Percentiles rank a stretch among this genome's conserved stretches.
Conservation (phyloP, 2,888 invertebrate genomes). For the Tenodera sinensis region DNA sequence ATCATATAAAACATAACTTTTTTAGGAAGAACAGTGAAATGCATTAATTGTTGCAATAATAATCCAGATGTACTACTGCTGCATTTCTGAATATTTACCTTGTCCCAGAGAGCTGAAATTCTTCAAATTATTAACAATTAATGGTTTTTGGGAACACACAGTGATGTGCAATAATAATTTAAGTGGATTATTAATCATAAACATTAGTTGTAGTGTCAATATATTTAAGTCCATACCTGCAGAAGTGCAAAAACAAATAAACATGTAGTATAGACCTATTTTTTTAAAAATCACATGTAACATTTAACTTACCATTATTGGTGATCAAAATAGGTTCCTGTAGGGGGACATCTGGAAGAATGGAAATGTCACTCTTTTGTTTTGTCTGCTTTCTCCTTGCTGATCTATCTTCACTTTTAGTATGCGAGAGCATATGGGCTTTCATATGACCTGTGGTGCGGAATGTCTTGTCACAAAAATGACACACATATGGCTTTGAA, state of each 20-base stretch:
- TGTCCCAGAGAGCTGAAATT: too few relatives aligned
- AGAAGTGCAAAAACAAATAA: too few relatives aligned
- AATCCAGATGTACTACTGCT: too few relatives aligned
- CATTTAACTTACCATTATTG: slow-evolving; percentile 36
- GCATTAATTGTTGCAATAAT: too few relatives aligned
- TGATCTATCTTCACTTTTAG: slow-evolving; percentile 4
- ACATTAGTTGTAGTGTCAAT: too few relatives aligned
- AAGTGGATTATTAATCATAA: too few relatives aligned
- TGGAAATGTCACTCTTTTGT: slow-evolving; percentile 1
- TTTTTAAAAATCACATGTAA: neutral
- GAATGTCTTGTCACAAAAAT: slow-evolving; percentile 48
- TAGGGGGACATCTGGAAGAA: slow-evolving; percentile 47
- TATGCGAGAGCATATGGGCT: slow-evolving; percentile 39
- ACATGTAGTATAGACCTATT: too few relatives aligned
- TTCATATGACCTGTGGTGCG: slow-evolving; percentile 48
- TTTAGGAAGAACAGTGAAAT: too few relatives aligned
- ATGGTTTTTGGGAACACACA: neutral
- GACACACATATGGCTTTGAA: slow-evolving; percentile 47
- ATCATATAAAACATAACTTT: too few relatives aligned
- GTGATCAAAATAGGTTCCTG: slow-evolving; percentile 56
- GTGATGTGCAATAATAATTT: neutral
- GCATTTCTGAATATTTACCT: too few relatives aligned
- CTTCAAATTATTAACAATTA: too few relatives aligned
- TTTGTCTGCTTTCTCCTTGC: neutral
- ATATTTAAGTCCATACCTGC: too few relatives aligned